These are phyloP conservation scores for Heptranchias perlo DNA, from an alignment of 2,113 vertebrate species.

Conservation along the genomic window DNA sequence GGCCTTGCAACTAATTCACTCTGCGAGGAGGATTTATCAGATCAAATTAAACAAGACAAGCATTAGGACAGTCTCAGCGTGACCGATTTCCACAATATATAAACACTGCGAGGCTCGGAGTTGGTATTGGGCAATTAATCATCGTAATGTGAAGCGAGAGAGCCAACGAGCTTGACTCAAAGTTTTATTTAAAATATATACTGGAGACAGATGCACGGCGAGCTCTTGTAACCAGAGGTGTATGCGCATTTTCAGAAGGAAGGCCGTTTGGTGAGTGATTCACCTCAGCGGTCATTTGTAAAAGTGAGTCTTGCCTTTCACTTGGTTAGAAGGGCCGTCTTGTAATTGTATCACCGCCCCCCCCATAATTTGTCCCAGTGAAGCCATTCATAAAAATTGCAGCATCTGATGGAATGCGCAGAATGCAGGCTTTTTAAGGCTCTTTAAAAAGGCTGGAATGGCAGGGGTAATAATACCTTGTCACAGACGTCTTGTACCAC, in stretches of 20 bases:
- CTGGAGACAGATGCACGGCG: background rate
- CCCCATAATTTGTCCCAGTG: background rate
- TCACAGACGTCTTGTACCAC: background rate
- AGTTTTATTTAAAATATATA: background rate
- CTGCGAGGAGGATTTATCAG: background rate
- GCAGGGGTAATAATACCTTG: background rate
- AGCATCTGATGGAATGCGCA: background rate
- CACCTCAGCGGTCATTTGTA: background rate
- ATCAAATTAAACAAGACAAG: conserved; percentile 31
- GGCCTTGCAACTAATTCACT: background rate
- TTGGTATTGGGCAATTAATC: background rate
- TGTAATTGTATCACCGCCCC: background rate
- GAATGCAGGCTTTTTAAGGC: background rate
- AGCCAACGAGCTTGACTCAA: background rate
- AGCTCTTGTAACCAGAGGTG: background rate
- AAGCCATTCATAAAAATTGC: background rate
- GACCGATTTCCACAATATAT: background rate
- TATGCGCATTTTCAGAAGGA: too few species aligned
- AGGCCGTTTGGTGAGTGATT: background rate
- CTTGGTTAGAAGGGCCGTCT: background rate
- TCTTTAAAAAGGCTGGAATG: background rate
- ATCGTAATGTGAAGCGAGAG: background rate
- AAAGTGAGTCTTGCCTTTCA: background rate
- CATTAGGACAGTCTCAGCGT: background rate
- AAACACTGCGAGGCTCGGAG: background rate